Conservation (phyloP, 2,113 vertebrate species). For the Larimichthys crocea region DNA sequence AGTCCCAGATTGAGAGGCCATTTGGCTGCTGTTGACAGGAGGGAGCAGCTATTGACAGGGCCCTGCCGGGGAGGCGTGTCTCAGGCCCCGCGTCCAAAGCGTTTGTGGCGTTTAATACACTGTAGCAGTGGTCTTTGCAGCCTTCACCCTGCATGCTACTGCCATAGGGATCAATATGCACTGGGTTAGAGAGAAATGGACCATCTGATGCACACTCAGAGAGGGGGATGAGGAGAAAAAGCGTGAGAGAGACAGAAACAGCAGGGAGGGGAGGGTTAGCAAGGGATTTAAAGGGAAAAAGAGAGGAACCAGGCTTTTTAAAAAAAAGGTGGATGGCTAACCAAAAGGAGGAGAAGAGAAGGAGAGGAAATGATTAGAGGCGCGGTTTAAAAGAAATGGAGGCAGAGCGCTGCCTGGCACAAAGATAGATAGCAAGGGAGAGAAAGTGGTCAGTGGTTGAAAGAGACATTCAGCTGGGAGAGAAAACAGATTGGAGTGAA, state of each 20-base stretch:
- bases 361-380: constrained; percentile 72
- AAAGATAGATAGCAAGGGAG: constrained; percentile 62
- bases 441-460: constrained; percentile 75
- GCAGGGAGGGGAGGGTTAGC: constrained; percentile 57
- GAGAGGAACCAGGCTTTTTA: constrained; percentile 44
- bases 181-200: constrained; percentile 81
- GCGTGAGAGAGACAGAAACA: constrained; percentile 60
- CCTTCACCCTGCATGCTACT: constrained; percentile 78
- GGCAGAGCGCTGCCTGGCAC: constrained; percentile 48
- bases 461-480: constrained; percentile 80
- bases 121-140: constrained; percentile 80
- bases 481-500: constrained; percentile 77
- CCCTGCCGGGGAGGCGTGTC: constrained; percentile 81
- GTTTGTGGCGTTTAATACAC: constrained; percentile 87
- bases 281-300: constrained; percentile 56
- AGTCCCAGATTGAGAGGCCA: constrained; percentile 78
- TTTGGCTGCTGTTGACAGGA: constrained; percentile 86
- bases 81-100: constrained; percentile 82
- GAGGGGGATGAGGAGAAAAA: constrained; percentile 66
- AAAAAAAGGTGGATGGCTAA: constrained; percentile 51
- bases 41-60: constrained; percentile 84
- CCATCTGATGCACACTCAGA: constrained; percentile 82
- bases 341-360: constrained; percentile 53
- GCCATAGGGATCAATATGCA: constrained; percentile 83
- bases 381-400: constrained; percentile 70